These are phyloP conservation scores for Caenorhabditis afra DNA, from an alignment of 2,888 invertebrate species.

Conservation along the genomic window DNA sequence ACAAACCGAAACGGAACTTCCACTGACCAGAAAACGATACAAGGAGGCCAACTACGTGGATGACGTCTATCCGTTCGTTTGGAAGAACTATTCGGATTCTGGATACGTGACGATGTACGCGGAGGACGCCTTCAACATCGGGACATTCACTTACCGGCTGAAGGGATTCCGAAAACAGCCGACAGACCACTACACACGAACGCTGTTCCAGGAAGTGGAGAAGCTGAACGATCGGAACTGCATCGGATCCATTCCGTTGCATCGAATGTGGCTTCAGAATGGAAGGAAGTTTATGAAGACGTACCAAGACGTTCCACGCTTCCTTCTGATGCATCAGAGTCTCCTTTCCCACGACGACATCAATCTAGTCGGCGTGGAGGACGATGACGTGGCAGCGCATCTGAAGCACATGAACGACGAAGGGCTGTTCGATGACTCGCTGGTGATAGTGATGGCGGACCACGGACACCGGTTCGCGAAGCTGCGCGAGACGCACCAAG, in stretches of 20 bases:
- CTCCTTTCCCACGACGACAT: slow-evolving; percentile 92
- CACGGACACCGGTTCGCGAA: slow-evolving; percentile 92
- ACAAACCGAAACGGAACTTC: slow-evolving; percentile 81
- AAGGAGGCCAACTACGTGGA: slow-evolving; percentile 81
- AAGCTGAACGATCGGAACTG: slow-evolving; percentile 85
- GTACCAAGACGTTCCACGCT: slow-evolving; percentile 87
- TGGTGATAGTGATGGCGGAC: slow-evolving; percentile 93
- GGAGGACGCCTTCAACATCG: slow-evolving; percentile 90
- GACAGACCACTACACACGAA: slow-evolving; percentile 91
- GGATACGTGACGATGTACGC: slow-evolving; percentile 87
- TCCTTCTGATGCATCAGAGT: slow-evolving; percentile 90
- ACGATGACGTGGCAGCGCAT: slow-evolving; percentile 71
- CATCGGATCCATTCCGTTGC: slow-evolving; percentile 87
- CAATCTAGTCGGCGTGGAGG: slow-evolving; percentile 85
- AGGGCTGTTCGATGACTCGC: slow-evolving; percentile 87
- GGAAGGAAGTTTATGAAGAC: slow-evolving; percentile 84
- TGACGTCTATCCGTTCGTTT: slow-evolving; percentile 82
- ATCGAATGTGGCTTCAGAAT: slow-evolving; percentile 81
- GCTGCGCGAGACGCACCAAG: slow-evolving; percentile 90
- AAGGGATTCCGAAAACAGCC: slow-evolving; percentile 90
- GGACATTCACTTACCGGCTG: slow-evolving; percentile 91
- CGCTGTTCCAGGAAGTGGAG: slow-evolving; percentile 87
- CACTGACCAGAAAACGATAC: slow-evolving; percentile 80
- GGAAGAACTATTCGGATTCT: slow-evolving; percentile 80
- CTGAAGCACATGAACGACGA: slow-evolving; percentile 64